phyloP scores from a whole-genome alignment of 2,888 invertebrate genomes.

The Gandaritis pyraliata region DNA sequence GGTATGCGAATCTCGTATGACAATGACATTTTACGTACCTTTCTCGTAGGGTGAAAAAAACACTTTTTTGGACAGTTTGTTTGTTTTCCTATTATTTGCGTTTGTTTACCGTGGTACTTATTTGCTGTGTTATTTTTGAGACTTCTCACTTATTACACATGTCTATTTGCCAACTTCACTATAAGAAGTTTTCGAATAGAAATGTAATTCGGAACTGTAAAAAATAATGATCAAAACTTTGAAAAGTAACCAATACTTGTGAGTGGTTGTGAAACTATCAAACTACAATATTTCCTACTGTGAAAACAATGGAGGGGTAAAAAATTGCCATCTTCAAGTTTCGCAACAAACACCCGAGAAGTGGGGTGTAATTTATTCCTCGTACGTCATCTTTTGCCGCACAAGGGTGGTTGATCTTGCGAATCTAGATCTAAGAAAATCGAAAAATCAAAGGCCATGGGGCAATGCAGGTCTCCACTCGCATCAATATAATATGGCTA shows the following conservation, averaged over 20 bases:
- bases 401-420: conserved; percentile 32
- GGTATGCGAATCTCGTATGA: conserved; percentile 14
- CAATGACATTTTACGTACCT: neutral
- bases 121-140: neutral
- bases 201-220: conserved; percentile 26
- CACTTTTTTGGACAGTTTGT: neutral
- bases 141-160: neutral
- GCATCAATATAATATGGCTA: too few relatives aligned
- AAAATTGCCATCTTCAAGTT: conserved; percentile 48
- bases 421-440: conserved; percentile 9
- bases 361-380: conserved; percentile 65
- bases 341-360: conserved; percentile 53
- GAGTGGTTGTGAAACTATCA: conserved; percentile 56
- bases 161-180: too few relatives aligned
- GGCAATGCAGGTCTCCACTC: too few relatives aligned
- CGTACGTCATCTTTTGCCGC: conserved; percentile 61
- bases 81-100: neutral
- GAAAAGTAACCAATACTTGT: conserved; percentile 50
- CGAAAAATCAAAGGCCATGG: too few relatives aligned
- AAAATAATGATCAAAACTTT: conserved; percentile 27
- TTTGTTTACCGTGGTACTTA: too few relatives aligned
- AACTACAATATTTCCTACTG: conserved; percentile 56
- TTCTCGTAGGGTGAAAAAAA: neutral
- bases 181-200: neutral
- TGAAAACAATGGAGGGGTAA: conserved; percentile 57